phyloP scores from a whole-genome alignment of 2,888 invertebrate genomes.

The Darwinula stevensoni region DNA sequence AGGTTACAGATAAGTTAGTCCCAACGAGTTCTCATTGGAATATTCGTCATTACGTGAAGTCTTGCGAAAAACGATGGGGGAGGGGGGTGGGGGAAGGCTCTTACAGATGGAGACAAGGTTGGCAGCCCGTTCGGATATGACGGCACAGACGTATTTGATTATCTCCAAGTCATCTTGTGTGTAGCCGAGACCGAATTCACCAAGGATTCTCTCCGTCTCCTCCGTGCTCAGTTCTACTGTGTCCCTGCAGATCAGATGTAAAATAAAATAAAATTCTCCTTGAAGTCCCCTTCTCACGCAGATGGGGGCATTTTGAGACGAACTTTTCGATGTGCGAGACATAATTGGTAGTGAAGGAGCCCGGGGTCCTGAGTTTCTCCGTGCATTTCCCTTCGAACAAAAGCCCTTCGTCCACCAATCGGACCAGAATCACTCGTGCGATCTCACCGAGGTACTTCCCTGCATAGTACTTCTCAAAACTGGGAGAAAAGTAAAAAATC shows the following conservation, averaged over 20 bases:
- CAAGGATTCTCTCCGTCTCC: conserved; percentile 19
- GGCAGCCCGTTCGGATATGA: conserved; percentile 37
- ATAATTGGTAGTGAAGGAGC: conserved; percentile 29
- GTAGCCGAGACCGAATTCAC: conserved; percentile 18
- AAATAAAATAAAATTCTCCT: too few species aligned
- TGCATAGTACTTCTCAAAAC: conserved; percentile 49
- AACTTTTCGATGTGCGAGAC: conserved; percentile 40
- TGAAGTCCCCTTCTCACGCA: too few species aligned
- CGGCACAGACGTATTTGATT: conserved; percentile 31
- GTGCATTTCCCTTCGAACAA: conserved; percentile 23
- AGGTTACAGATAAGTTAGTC: too few species aligned
- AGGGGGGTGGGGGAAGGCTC: too few species aligned
- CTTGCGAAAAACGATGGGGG: too few species aligned
- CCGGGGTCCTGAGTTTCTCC: conserved; percentile 17
- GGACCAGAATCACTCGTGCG: conserved; percentile 28
- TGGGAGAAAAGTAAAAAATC: too few species aligned
- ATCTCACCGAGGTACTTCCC: conserved; percentile 53
- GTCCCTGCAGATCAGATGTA: too few species aligned
- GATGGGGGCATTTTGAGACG: too few species aligned
- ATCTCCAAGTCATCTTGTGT: conserved; percentile 27
- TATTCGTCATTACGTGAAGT: too few species aligned
- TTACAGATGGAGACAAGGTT: conserved; percentile 37
- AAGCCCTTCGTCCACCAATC: conserved; percentile 26
- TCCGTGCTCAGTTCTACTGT: conserved; percentile 16
- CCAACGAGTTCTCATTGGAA: too few species aligned